Evolutionary conservation across 1,140 invertebrate genomes (phyloP), one percentile per base, ranked within the genome.

Genomic region (Drosophila neocordata): DNA sequence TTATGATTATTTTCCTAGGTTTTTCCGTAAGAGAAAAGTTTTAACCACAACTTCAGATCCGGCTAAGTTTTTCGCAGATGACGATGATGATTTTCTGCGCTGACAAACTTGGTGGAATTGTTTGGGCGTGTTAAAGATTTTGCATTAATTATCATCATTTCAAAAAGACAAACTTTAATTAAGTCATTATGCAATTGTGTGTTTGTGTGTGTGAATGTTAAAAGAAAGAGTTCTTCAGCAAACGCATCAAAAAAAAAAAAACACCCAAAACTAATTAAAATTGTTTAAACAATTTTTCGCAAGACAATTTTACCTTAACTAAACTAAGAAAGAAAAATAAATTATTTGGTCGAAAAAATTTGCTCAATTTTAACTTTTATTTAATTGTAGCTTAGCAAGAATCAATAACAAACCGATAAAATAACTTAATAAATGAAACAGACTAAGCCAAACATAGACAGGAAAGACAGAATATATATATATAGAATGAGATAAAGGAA

Each of bases 51-150:
- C 41, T 48, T 48, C 41, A 48, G 41, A 20, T 48, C 9, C 15
- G 15, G 7, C 41, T 20, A 85, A 87, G 78, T 87, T 87, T 78
- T 82, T 69, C 69, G 63, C 78, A 69, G 65, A 71, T 87, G 63
- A 62, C 79, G 74, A 69, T 88, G 83, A 48, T 48, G 53, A 87
- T 87, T 88, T 87, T 88, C 78, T 82, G 74, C 70, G 67, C 67
- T 41, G 82, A 73, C 70, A 73, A 87, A 87, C 74, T 87, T 87
- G 83, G 88, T 87, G 83, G 83, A 79, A 88, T 87, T 87, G 82
- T 87, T 87, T 79, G 80, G 87, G 78, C 82, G 79, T 87, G 83
- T 87, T 87, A 79, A 87, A 80, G 75, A 87, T 87, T 87, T 82
- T 78, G 83, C 83, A 88, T 87, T 87, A 87, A 87, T 88, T 87